These are phyloP conservation scores for Trididemnum miniatum DNA, from an alignment of 23 tunicate genomes.

Conservation along the genomic window DNA sequence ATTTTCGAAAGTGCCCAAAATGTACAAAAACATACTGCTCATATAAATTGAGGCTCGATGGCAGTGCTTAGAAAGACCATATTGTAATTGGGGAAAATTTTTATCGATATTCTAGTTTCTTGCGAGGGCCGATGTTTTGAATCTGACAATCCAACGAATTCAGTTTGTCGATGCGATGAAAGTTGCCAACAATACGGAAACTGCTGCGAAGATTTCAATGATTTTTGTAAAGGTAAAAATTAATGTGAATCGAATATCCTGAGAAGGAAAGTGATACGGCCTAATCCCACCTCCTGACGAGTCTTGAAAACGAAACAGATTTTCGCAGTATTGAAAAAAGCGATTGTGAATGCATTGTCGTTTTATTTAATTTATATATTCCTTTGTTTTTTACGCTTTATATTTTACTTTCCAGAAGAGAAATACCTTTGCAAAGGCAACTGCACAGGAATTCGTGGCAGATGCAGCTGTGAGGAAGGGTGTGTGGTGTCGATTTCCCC, in stretches of 20 bases:
- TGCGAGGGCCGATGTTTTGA: conserved; percentile 47
- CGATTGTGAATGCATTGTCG: no score
- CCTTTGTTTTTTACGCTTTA: no score
- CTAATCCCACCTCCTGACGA: no score
- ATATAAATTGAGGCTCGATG: no score
- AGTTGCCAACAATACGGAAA: conserved; percentile 15
- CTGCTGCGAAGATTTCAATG: conserved; percentile 45
- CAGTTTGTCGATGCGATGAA: conserved; percentile 29
- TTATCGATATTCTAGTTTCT: conserved; percentile 18
- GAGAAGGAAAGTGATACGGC: not conserved
- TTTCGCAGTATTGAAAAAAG: no score
- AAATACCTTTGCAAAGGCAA: conserved; percentile 69
- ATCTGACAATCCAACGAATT: not conserved
- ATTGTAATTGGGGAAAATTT: no score
- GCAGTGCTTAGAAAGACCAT: no score
- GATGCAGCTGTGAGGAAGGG: conserved; percentile 46
- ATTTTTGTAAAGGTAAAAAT: conserved; percentile 23
- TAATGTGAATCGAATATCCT: not conserved
- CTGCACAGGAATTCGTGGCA: conserved; percentile 35
- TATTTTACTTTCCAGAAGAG: conserved; percentile 32
- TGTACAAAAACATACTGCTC: no score
- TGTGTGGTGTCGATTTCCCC: no score
- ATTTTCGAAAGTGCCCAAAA: no score
- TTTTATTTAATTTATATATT: no score
- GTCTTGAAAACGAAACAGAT: no score